Evolutionary conservation across 1,140 invertebrate species (phyloP).

Genomic region (Rhysida immarginata): DNA sequence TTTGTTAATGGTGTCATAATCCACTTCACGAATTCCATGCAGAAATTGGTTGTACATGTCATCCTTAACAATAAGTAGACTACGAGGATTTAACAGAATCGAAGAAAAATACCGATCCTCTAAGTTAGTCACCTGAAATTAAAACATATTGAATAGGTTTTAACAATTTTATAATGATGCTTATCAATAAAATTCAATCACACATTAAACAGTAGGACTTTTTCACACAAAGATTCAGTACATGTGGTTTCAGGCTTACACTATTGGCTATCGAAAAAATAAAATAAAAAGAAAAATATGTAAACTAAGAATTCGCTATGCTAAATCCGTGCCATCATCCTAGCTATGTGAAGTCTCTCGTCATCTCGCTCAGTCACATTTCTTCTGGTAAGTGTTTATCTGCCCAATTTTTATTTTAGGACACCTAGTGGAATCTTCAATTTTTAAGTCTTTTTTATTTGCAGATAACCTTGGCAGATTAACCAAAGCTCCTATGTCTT

Average conservation of each 20-base stretch:
- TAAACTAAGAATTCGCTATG: not conserved
- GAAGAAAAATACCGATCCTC: constrained; percentile 33
- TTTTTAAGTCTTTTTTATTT: too few relatives aligned
- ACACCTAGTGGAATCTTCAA: too few relatives aligned
- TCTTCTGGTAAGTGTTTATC: too few relatives aligned
- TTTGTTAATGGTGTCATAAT: constrained; percentile 49
- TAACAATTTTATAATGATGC: too few relatives aligned
- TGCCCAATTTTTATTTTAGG: too few relatives aligned
- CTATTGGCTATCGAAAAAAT: not conserved
- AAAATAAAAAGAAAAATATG: not conserved
- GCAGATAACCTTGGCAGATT: too few relatives aligned
- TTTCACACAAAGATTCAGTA: constrained; percentile 4
- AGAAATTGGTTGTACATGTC: constrained; percentile 69
- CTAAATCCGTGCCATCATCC: too few relatives aligned
- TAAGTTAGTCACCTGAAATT: too few relatives aligned
- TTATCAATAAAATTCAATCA: not conserved
- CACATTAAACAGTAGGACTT: not conserved
- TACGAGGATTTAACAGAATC: constrained; percentile 68
- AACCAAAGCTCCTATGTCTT: too few relatives aligned
- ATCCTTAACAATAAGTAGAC: constrained; percentile 69
- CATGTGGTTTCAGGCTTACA: constrained; percentile 4
- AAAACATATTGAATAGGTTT: too few relatives aligned
- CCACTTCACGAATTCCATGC: constrained; percentile 70
- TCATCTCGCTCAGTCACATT: too few relatives aligned
- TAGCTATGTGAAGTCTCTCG: too few relatives aligned